phyloP scores from a whole-genome alignment of 2,113 vertebrate genomes.

The Thalassoma bifasciatum region DNA sequence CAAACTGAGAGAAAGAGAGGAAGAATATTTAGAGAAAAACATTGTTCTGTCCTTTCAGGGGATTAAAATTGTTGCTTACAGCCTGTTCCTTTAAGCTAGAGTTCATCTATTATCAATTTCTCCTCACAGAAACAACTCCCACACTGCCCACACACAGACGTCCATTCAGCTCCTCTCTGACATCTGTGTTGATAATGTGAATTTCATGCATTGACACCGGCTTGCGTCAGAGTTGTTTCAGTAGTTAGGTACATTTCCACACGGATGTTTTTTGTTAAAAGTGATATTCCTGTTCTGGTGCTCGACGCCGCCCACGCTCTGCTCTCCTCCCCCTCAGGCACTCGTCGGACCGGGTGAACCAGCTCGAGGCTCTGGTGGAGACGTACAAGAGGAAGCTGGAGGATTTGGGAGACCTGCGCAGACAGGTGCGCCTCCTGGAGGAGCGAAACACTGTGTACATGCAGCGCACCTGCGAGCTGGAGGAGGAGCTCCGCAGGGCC shows the following conservation, averaged over 20 bases:
- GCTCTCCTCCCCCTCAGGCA: slow-evolving; percentile 79
- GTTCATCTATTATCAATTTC: slow-evolving; percentile 53
- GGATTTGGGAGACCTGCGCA: slow-evolving; percentile 89
- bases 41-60: not conserved
- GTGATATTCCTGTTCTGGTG: slow-evolving; percentile 21
- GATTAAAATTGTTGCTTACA: not conserved
- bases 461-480: slow-evolving; percentile 92
- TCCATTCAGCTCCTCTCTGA: slow-evolving; percentile 67
- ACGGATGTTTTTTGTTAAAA: slow-evolving; percentile 34
- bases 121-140: slow-evolving; percentile 54
- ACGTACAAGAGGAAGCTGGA: slow-evolving; percentile 90
- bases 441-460: slow-evolving; percentile 90
- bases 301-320: not conserved
- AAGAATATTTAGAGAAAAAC: not conserved
- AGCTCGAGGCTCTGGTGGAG: slow-evolving; percentile 88
- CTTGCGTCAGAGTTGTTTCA: slow-evolving; percentile 50
- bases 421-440: slow-evolving; percentile 92
- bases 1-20: too few relatives aligned
- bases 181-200: slow-evolving; percentile 63
- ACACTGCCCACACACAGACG: slow-evolving; percentile 63
- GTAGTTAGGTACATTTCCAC: slow-evolving; percentile 23
- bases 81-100: slow-evolving; percentile 41
- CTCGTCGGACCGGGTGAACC: slow-evolving; percentile 89
- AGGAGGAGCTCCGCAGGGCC: slow-evolving; percentile 89
- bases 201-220: slow-evolving; percentile 46